These are phyloP conservation scores for Mellilla xanthometata DNA, from an alignment of 2,888 invertebrate genomes.

Conservation along the genomic window DNA sequence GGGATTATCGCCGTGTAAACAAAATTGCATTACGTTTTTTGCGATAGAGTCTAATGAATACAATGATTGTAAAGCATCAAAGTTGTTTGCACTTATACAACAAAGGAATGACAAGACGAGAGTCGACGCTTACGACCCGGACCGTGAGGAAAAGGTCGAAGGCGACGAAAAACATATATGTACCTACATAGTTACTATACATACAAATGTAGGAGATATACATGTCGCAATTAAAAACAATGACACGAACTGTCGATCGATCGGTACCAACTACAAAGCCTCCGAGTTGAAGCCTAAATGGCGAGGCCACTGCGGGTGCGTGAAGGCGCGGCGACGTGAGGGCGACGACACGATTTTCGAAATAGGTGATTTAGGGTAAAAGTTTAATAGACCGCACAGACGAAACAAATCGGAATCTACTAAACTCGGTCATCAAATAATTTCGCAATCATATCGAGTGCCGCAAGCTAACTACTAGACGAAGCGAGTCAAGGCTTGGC, in stretches of 20 bases:
- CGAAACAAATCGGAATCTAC: conserved; percentile 71
- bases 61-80: conserved; percentile 2
- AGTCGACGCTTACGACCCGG: not conserved
- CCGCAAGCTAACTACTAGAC: conserved; percentile 77
- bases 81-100: not conserved
- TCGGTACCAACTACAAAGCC: conserved; percentile 37
- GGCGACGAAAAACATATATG: conserved; percentile 28
- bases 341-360: conserved; percentile 45
- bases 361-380: conserved; percentile 58
- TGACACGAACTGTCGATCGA: conserved; percentile 36
- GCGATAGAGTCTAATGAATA: conserved; percentile 10
- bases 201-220: conserved; percentile 17
- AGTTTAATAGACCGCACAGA: conserved; percentile 57
- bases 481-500: conserved; percentile 73
- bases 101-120: conserved; percentile 2
- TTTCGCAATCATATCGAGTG: conserved; percentile 69
- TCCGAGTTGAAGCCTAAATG: conserved; percentile 39
- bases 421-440: conserved; percentile 79
- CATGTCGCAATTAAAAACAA: conserved; percentile 36
- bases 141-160: conserved; percentile 28
- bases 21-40: conserved; percentile 68
- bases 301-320: conserved; percentile 43
- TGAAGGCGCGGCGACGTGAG: conserved; percentile 32
- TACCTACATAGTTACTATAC: conserved; percentile 20
- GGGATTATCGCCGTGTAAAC: conserved; percentile 78